phyloP scores from a whole-genome alignment of 2,113 vertebrate species.

The Fregata magnificens region DNA sequence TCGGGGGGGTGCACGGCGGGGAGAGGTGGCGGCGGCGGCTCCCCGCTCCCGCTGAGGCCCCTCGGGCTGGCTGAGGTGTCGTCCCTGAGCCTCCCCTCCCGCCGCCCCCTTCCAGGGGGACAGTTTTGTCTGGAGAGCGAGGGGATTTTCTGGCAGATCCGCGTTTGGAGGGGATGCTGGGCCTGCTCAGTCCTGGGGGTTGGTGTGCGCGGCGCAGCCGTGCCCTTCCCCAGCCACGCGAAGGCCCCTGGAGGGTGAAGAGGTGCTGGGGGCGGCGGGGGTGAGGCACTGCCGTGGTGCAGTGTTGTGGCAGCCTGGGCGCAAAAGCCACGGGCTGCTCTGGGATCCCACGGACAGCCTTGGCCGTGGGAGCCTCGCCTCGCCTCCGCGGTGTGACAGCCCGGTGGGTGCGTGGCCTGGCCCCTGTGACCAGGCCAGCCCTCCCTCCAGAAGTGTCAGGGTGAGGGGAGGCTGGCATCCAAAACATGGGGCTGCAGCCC shows the following conservation, averaged over 20 bases:
- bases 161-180: background rate
- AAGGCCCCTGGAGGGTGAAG: background rate
- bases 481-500: background rate
- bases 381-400: background rate
- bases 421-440: background rate
- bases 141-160: background rate
- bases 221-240: background rate
- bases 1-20: background rate
- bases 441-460: background rate
- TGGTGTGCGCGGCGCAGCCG: background rate
- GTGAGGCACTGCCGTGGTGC: fast-evolving
- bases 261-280: background rate
- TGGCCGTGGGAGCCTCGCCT: background rate
- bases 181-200: background rate
- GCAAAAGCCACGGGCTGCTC: background rate
- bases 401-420: background rate
- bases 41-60: background rate
- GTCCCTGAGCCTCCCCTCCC: background rate
- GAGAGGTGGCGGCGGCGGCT: background rate
- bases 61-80: no score
- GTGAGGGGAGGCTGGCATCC: background rate
- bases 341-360: background rate
- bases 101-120: no score
- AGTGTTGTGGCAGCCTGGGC: fast-evolving
- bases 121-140: background rate